Base-by-base conservation (phyloP, 2,888 invertebrate genomes). In the Heliothis peltigera region DNA sequence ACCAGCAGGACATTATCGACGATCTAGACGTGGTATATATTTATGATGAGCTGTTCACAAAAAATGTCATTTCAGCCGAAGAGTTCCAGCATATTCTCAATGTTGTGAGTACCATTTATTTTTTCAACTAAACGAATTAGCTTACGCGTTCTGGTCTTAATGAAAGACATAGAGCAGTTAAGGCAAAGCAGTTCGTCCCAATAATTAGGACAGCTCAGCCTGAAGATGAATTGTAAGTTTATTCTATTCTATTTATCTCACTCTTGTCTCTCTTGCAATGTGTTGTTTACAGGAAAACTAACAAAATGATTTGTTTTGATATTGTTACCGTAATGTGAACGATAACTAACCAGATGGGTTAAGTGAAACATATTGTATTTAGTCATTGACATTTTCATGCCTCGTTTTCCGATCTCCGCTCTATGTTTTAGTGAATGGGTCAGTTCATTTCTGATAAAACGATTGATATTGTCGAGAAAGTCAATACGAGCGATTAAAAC, bases 1-100 rank as follows among this genome's bases (percentile, higher is more conserved):
- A 95, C 64, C 90, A 92, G 80, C 88, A 91, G 51, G 92, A 90
- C 39, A 93, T 96, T 68, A 89, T 95, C 55, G 83, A 87, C 42
- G 95, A 95, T 83, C 84, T 96, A 69, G 94, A 95, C 64, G 92
- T 95, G 8, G 86, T 82, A 8, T 92, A 91, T 82, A 91, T 96
- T 44, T 82, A 95, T n/a, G 94, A 95, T 64, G 87, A 92, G 51
- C 87, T 96, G 66, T 91, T 92, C 64, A 85, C 94, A 10, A 91
- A 90, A 63, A 85, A 90, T 55, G 94, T 90, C 18, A 84, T 96
- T 64, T 87, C 91, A 2, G 77, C 73, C 17, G 91, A 91, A 25
- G 92, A 93, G 15, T 90, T 89, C 63, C 89, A 92, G 70, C 83
- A 87, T 58, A 90, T 94, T 57, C 82, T 79, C 42, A 84, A 81